Conservation (phyloP, 2,888 invertebrate genomes). For the Subacronicta megacephala region DNA sequence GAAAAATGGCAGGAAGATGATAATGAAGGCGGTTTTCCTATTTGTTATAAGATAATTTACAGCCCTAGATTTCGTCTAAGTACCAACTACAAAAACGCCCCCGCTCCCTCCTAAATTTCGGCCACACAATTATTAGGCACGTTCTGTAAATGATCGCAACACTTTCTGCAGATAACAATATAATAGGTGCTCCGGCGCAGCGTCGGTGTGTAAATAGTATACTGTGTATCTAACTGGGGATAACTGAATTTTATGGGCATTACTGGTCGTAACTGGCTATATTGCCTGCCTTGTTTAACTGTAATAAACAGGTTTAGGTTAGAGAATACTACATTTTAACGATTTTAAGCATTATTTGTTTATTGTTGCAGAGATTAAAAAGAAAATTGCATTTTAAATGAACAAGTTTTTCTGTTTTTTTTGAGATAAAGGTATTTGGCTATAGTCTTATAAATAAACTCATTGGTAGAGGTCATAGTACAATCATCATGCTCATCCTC, state of each 20-base stretch:
- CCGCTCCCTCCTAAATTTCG: conserved; percentile 30
- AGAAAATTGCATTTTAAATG: neutral
- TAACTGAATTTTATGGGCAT: conserved; percentile 49
- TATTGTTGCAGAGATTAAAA: neutral
- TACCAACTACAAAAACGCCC: conserved; percentile 3
- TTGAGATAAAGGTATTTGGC: too few relatives aligned
- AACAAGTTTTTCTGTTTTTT: too few relatives aligned
- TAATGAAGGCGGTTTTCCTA: too few relatives aligned
- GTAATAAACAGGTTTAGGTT: conserved; percentile 13
- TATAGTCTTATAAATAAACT: too few relatives aligned
- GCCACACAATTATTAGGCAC: conserved; percentile 23
- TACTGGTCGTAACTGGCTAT: conserved; percentile 37
- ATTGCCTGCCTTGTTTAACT: conserved; percentile 22
- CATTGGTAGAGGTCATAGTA: too few relatives aligned
- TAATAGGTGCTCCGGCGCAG: conserved; percentile 45
- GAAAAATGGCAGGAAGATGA: too few relatives aligned
- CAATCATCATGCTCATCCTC: too few relatives aligned
- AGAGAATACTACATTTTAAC: neutral
- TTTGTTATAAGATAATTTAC: too few relatives aligned
- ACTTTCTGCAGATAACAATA: conserved; percentile 52
- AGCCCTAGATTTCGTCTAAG: neutral
- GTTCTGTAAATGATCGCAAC: conserved; percentile 50
- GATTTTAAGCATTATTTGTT: neutral
- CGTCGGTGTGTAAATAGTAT: conserved; percentile 46
- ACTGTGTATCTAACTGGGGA: conserved; percentile 39